A percentile compares a stretch with the other conserved stretches of the same genome.
phyloP scores from a whole-genome alignment of 2,113 vertebrate genomes.

The Galemys pyrenaicus region DNA sequence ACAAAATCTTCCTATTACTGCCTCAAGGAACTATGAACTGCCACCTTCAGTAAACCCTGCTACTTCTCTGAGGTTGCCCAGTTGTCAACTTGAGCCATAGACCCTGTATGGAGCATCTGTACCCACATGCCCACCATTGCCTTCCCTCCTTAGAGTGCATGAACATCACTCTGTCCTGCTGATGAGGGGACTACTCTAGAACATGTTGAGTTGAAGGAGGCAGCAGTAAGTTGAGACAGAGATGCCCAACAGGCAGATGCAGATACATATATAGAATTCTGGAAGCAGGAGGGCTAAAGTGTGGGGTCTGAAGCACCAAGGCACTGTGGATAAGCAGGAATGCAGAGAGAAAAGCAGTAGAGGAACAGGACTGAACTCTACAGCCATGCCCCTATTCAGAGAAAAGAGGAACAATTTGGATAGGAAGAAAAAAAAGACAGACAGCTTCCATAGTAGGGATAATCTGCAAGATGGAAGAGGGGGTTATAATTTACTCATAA shows the following conservation, averaged over 20 bases:
- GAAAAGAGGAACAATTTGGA: neutral
- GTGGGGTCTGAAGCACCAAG: neutral
- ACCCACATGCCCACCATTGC: neutral
- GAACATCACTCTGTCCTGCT: neutral
- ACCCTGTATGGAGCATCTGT: neutral
- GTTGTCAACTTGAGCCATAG: neutral
- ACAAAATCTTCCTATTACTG: neutral
- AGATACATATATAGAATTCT: neutral
- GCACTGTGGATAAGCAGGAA: neutral
- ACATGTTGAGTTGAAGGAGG: neutral
- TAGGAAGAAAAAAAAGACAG: neutral
- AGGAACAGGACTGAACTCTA: neutral
- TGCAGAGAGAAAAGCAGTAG: neutral
- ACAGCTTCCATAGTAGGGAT: neutral
- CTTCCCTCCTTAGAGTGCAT: neutral
- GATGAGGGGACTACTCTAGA: neutral
- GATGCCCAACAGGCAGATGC: neutral
- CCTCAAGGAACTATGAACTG: neutral
- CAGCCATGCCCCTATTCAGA: neutral
- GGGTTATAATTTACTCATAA: neutral
- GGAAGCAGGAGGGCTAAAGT: too few relatives aligned
- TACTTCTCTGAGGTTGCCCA: neutral
- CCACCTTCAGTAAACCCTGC: neutral
- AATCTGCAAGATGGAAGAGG: neutral
- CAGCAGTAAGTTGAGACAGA: neutral